Evolutionary conservation across 2,113 vertebrate genomes (phyloP).

Genomic region (Austrofundulus limnaeus): DNA sequence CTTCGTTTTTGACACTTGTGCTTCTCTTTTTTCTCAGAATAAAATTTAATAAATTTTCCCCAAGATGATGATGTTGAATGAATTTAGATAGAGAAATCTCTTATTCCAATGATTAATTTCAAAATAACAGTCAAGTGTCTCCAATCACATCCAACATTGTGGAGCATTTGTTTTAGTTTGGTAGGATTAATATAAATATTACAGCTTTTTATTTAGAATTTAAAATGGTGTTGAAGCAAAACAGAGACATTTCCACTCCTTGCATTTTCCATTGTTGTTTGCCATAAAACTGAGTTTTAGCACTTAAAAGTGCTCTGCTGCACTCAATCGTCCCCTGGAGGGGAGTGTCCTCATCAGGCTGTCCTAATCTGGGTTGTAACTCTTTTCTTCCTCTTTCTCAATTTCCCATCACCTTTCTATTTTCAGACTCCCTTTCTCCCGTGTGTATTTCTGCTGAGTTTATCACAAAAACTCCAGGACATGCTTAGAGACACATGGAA

Average conservation of each 20-base stretch:
- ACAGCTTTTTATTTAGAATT: neutral
- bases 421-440: conserved; percentile 32
- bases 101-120: too few species aligned
- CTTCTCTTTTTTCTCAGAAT: too few species aligned
- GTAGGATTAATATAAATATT: neutral
- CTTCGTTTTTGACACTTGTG: too few species aligned
- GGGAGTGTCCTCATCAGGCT: too few species aligned
- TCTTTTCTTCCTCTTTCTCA: conserved; percentile 30
- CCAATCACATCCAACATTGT: too few species aligned
- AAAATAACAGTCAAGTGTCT: too few species aligned
- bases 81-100: too few species aligned
- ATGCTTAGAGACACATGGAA: conserved; percentile 34
- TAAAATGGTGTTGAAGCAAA: neutral
- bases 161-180: too few species aligned
- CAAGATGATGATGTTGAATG: too few species aligned
- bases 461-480: conserved; percentile 39
- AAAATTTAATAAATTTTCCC: too few species aligned
- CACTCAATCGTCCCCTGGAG: conserved; percentile 14
- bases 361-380: conserved; percentile 12
- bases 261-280: conserved; percentile 44
- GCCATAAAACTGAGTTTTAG: conserved; percentile 7
- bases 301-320: conserved; percentile 21
- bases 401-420: conserved; percentile 41
- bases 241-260: conserved; percentile 35
- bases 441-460: conserved; percentile 23